These are phyloP conservation scores for Neodon shergylaensis DNA, from an alignment of 2,113 vertebrate species.

Conservation along the genomic window DNA sequence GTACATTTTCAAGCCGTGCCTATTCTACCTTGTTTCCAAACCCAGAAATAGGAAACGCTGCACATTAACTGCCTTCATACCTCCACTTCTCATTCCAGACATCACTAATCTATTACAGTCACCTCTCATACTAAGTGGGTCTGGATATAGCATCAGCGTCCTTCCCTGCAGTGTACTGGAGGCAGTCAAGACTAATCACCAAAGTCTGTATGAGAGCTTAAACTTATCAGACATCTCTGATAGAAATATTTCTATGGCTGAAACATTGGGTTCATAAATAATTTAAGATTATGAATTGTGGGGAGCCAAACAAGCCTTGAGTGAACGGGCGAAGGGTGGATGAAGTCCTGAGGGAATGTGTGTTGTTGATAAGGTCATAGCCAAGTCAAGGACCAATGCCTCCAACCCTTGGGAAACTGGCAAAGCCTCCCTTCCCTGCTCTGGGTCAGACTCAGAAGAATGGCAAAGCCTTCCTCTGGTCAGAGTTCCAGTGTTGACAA, in stretches of 20 bases:
- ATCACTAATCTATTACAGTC: not conserved
- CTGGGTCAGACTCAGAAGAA: not conserved
- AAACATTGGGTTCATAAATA: not conserved
- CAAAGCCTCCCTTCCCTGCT: not conserved
- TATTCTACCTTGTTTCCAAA: conserved; percentile 4
- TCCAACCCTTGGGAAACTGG: not conserved
- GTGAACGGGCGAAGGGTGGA: not conserved
- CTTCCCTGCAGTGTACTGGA: not conserved
- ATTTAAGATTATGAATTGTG: not conserved
- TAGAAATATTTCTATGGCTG: not conserved
- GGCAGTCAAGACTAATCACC: not conserved
- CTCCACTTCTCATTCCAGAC: conserved; percentile 2
- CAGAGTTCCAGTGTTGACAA: not conserved
- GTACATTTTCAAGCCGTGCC: not conserved
- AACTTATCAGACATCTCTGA: not conserved
- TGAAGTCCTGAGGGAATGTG: not conserved
- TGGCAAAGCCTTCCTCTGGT: not conserved
- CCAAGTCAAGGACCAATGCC: not conserved
- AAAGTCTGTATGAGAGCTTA: not conserved
- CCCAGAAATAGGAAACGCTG: not conserved
- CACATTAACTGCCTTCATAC: not conserved
- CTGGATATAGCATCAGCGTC: not conserved
- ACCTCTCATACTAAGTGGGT: not conserved
- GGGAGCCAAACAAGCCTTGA: not conserved
- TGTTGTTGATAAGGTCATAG: not conserved